Evolutionary conservation across 2,888 invertebrate species (phyloP).

Genomic region (Macrosiphum euphorbiae): DNA sequence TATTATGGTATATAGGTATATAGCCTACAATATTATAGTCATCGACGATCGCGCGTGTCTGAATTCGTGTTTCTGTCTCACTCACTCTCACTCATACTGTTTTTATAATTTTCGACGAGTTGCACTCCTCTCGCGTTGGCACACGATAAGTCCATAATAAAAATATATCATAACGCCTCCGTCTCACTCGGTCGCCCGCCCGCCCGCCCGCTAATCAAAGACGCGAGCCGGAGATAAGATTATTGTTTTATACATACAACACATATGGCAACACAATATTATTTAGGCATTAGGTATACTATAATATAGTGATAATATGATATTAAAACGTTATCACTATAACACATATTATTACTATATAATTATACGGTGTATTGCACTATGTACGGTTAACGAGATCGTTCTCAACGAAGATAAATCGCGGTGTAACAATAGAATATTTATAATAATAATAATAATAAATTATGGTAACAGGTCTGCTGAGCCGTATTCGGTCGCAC

Average conservation of each 20-base stretch:
- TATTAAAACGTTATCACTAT: neutral
- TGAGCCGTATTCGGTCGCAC: neutral
- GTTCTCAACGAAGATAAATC: neutral
- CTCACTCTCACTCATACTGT: neutral
- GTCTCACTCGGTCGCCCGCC: neutral
- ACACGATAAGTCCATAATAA: conserved; percentile 11
- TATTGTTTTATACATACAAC: neutral
- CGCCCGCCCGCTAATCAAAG: neutral
- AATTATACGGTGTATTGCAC: neutral
- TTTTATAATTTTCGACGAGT: neutral
- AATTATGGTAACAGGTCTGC: neutral
- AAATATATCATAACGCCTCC: neutral
- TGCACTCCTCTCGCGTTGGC: neutral
- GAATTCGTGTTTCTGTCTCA: neutral
- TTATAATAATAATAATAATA: no score
- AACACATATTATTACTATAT: neutral
- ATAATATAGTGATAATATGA: neutral
- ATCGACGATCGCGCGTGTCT: neutral
- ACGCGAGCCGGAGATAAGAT: neutral
- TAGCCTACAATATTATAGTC: no score
- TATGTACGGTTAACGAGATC: neutral
- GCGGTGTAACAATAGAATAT: neutral
- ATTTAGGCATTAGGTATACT: no score
- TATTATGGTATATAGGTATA: neutral
- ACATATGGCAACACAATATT: neutral